These are phyloP conservation scores for Parnassius smintheus DNA, from an alignment of 2,888 invertebrate species.

Conservation along the genomic window DNA sequence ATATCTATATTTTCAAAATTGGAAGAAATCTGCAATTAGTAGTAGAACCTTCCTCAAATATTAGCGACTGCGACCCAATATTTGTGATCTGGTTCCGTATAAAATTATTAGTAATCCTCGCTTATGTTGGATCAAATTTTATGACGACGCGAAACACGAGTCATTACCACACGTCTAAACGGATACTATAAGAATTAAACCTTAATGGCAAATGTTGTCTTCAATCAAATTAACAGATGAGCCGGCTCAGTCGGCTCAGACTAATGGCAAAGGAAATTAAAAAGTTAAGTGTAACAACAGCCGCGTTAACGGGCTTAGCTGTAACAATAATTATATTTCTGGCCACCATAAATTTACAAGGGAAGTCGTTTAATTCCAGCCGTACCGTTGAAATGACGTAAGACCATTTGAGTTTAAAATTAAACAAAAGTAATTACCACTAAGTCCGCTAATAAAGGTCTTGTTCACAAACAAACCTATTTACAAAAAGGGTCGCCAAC, in stretches of 20 bases:
- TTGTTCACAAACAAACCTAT: slow-evolving; percentile 36
- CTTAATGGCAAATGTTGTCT: neutral
- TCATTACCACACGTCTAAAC: no score
- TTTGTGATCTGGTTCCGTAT: no score
- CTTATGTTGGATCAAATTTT: no score
- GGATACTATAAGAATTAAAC: no score
- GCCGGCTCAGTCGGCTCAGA: neutral
- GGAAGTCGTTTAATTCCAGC: slow-evolving; percentile 57
- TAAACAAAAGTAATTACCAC: slow-evolving; percentile 68
- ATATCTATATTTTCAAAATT: no score
- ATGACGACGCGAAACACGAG: no score
- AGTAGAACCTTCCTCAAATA: no score
- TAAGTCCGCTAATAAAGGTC: slow-evolving; percentile 47
- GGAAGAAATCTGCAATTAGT: no score
- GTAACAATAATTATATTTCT: slow-evolving; percentile 53
- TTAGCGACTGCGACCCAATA: no score
- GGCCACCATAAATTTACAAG: slow-evolving; percentile 54
- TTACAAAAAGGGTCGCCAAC: slow-evolving; percentile 30
- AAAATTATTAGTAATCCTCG: no score
- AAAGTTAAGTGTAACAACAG: slow-evolving; percentile 18
- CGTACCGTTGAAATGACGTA: slow-evolving; percentile 53
- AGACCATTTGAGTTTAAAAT: slow-evolving; percentile 65
- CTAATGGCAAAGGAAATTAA: slow-evolving; percentile 28
- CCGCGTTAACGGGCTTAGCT: slow-evolving; percentile 35
- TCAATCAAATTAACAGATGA: neutral